Evolutionary conservation across 2,113 vertebrate genomes (phyloP), one percentile per base, ranked within the genome.

Genomic region (Fregata magnificens): DNA sequence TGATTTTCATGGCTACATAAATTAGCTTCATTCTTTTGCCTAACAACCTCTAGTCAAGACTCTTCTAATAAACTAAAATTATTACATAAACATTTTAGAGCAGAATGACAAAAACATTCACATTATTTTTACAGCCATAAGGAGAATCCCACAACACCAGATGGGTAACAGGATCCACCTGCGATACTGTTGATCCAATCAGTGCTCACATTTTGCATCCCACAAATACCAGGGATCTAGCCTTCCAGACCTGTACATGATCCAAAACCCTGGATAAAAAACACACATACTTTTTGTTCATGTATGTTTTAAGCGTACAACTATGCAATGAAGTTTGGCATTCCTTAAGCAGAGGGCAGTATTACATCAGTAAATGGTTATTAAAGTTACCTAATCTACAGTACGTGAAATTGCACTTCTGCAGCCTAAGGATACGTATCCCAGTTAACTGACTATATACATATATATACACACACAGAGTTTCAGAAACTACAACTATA

Each of bases 321-420:
- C 42, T 44, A 58, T 6, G 62, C 93, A 95, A 93, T 92, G 92
- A 95, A 96, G 80, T 94, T 95, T 95, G 47, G 70, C 77, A 87
- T 93, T 97, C 70, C 87, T 92, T 95, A 93, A 96, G 96, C 69
- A 94, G 94, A 95, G 91, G 97, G 90, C 93, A 96, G 93, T 71
- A 59, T 93, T 93, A 93, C 78, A 93, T 94, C 83, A 86, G 90
- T 58, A 96, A 94, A 95, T 25, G 29, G 44, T 81, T 89, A 94
- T 86, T 93, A 70, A 90, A 87, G 73, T 95, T 71, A 79, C 86
- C 66, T 61, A 34, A 76, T 55, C n/a, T 50, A 44, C 28, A 80
- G 32, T 9, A 66, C 7, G 32, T 5, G 50, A 95, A 92, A 74
- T 71, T 22, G 31, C 17, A 58, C 67, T 44, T 15, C 76, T 90